A percentile compares a stretch with the other conserved stretches of the same genome.
Evolutionary conservation across 2,888 invertebrate genomes (phyloP).

Genomic region (Stegana nigrithorax): DNA sequence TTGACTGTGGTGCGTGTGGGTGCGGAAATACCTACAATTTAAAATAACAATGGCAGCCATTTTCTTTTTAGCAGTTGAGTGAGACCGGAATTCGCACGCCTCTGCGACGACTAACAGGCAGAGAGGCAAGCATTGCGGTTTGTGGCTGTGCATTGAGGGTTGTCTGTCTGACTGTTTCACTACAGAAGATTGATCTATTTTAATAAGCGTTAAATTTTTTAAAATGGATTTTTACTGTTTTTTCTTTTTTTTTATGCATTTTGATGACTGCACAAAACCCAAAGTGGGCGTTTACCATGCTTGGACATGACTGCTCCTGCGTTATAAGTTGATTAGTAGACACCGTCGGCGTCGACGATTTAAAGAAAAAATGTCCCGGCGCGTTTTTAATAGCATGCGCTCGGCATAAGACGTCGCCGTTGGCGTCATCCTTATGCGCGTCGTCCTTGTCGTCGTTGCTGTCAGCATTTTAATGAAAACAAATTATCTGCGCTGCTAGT

Average conservation of each 20-base stretch:
- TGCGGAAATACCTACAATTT: background rate
- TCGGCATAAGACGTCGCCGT: background rate
- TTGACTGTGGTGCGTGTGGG: background rate
- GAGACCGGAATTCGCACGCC: too few species aligned
- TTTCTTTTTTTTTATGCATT: too few species aligned
- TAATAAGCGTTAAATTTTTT: slow-evolving; percentile 10
- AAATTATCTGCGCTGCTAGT: background rate
- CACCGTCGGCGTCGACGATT: too few species aligned
- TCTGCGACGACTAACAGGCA: background rate
- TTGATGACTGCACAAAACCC: background rate
- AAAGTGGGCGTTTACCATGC: slow-evolving; percentile 2
- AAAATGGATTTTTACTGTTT: background rate
- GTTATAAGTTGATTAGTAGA: too few species aligned
- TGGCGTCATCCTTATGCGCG: too few species aligned
- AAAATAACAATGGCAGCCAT: slow-evolving; percentile 10
- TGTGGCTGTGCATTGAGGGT: background rate
- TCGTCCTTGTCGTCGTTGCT: too few species aligned
- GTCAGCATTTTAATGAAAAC: background rate
- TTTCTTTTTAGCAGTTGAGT: background rate
- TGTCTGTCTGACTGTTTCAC: background rate
- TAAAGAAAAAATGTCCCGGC: too few species aligned
- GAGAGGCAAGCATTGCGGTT: background rate
- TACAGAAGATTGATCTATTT: slow-evolving; percentile 5
- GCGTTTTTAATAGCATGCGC: too few species aligned
- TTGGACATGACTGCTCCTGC: too few species aligned